phyloP scores from a whole-genome alignment of 2,113 vertebrate species.

The Plecotus auritus region DNA sequence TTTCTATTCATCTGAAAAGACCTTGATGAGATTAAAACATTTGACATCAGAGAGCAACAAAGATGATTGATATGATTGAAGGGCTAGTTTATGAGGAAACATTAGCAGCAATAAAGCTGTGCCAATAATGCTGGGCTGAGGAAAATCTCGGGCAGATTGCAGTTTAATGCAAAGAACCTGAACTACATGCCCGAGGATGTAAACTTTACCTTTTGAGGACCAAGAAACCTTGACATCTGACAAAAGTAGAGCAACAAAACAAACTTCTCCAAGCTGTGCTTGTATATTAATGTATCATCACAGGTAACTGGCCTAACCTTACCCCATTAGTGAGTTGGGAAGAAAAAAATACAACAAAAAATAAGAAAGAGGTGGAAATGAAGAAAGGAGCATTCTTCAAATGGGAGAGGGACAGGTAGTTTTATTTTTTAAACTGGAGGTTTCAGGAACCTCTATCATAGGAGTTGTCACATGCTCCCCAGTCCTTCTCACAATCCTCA shows the following conservation, averaged over 20 bases:
- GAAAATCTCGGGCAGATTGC: not conserved
- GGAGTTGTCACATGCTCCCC: not conserved
- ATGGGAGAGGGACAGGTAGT: not conserved
- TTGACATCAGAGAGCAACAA: slow-evolving; percentile 69
- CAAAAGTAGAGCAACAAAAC: not conserved
- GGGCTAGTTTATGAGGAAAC: slow-evolving; percentile 57
- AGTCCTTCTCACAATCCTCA: not conserved
- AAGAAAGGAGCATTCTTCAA: not conserved
- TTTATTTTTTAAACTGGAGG: not conserved
- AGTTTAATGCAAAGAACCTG: not conserved
- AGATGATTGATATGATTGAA: slow-evolving; percentile 60
- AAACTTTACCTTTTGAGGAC: not conserved
- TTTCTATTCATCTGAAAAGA: slow-evolving; percentile 67
- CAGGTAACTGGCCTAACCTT: not conserved
- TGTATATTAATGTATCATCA: not conserved
- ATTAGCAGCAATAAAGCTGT: slow-evolving; percentile 55
- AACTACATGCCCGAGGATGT: not conserved
- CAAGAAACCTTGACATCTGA: not conserved
- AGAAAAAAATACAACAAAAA: not conserved
- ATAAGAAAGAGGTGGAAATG: not conserved
- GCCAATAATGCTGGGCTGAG: slow-evolving; percentile 16
- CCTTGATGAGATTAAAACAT: slow-evolving; percentile 69
- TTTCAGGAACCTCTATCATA: not conserved
- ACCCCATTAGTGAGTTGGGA: not conserved
- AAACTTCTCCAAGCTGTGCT: not conserved